phyloP scores from a whole-genome alignment of 2,888 invertebrate genomes.

The Argyresthia albistria region DNA sequence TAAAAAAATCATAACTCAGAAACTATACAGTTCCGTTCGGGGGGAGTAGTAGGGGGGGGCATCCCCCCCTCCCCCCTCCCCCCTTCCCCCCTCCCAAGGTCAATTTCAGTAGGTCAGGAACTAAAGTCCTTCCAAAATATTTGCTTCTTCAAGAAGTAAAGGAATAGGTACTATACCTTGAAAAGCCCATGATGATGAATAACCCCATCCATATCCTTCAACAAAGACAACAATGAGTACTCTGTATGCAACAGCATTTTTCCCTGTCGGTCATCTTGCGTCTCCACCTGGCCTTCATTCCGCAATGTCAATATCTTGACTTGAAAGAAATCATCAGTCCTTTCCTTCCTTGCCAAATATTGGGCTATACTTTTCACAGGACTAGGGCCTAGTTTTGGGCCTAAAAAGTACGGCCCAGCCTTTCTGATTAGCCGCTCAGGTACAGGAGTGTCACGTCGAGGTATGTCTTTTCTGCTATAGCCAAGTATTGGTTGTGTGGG shows the following conservation, averaged over 20 bases:
- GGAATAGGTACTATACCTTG: slow-evolving; percentile 61
- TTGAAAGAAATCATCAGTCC: slow-evolving; percentile 79
- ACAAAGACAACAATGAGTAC: slow-evolving; percentile 78
- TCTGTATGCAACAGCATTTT: slow-evolving; percentile 86
- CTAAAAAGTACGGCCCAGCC: slow-evolving; percentile 79
- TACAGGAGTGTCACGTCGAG: slow-evolving; percentile 64
- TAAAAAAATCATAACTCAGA: too few species aligned
- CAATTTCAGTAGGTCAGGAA: too few species aligned
- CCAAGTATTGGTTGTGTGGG: slow-evolving; percentile 34
- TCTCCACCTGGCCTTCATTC: slow-evolving; percentile 71
- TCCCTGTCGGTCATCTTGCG: slow-evolving; percentile 82
- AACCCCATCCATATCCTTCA: slow-evolving; percentile 80
- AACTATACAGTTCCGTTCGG: too few species aligned
- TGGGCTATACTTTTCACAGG: slow-evolving; percentile 85
- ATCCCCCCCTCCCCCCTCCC: too few species aligned
- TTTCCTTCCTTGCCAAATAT: slow-evolving; percentile 79
- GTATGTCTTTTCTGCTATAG: slow-evolving; percentile 50
- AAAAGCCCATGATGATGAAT: slow-evolving; percentile 84
- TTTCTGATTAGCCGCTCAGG: slow-evolving; percentile 67
- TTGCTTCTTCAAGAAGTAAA: background rate
- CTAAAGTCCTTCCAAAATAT: too few species aligned
- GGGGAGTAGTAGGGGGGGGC: too few species aligned
- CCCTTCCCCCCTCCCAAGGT: too few species aligned
- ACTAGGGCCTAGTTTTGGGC: slow-evolving; percentile 79
- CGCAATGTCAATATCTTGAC: slow-evolving; percentile 75